Percentiles rank a stretch among this genome's conserved stretches.
Evolutionary conservation across 2,797 vertebrate genomes (phyloP).

Genomic region (Meriones psammophilus): DNA sequence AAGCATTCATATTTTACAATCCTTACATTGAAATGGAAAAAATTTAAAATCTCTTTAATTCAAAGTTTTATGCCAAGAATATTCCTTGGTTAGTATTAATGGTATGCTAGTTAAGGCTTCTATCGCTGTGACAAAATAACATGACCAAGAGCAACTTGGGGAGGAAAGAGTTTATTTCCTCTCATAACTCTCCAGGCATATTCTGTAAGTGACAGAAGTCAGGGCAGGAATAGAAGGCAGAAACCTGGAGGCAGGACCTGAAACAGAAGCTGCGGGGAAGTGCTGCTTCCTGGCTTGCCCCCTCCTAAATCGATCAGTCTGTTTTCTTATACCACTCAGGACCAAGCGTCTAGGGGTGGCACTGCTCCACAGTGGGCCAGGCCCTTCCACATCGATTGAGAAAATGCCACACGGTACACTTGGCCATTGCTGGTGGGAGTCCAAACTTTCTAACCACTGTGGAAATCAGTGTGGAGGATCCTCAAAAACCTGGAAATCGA

Average conservation of each 20-base stretch:
- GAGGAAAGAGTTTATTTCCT: not conserved
- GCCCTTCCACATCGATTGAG: not conserved
- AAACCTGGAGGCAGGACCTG: not conserved
- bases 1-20: not conserved
- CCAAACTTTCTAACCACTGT: not conserved
- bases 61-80: not conserved
- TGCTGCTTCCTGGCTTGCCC: too few relatives aligned
- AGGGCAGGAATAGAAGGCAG: not conserved
- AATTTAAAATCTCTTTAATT: constrained; percentile 40
- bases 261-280: not conserved
- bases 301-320: not conserved
- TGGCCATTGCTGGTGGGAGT: not conserved
- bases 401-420: not conserved
- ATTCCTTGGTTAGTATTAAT: constrained; percentile 2
- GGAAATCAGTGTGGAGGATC: not conserved
- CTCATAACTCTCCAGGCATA: not conserved
- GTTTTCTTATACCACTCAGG: not conserved
- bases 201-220: too few relatives aligned
- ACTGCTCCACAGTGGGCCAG: not conserved
- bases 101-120: not conserved
- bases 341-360: not conserved
- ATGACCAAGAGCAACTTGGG: too few relatives aligned
- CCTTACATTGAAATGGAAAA: not conserved
- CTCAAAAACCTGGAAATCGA: not conserved
- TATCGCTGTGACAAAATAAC: not conserved